A percentile compares a stretch with the other conserved stretches of the same genome.
Conservation (phyloP, 2,888 invertebrate species). For the Elegia similella region DNA sequence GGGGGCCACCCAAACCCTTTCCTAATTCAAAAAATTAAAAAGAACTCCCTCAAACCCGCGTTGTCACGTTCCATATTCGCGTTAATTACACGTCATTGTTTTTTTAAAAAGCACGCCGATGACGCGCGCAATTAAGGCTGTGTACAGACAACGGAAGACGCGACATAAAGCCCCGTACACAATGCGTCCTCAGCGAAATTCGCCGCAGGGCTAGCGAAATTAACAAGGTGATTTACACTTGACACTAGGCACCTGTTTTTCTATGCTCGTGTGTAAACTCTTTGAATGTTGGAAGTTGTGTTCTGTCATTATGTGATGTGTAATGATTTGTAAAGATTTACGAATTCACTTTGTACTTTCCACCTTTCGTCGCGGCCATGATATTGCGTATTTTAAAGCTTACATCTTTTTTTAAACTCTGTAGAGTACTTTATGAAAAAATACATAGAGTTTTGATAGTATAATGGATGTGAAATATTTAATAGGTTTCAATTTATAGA, state of each 20-base stretch:
- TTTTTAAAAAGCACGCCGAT: conserved; percentile 80
- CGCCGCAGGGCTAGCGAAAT: conserved; percentile 80
- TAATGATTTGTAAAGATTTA: conserved; percentile 7
- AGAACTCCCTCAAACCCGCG: conserved; percentile 75
- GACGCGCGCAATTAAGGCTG: conserved; percentile 80
- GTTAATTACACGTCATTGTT: conserved; percentile 82
- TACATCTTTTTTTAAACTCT: too few relatives aligned
- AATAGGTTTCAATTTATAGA: too few relatives aligned
- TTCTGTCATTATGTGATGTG: neutral
- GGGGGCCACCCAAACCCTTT: conserved; percentile 47
- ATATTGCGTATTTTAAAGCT: neutral
- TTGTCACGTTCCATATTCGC: conserved; percentile 81
- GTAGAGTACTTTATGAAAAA: too few relatives aligned
- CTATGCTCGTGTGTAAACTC: conserved; percentile 14
- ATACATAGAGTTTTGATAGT: too few relatives aligned
- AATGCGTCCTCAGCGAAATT: conserved; percentile 80
- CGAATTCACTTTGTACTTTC: neutral
- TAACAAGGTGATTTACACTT: conserved; percentile 83
- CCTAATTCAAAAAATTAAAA: conserved; percentile 78
- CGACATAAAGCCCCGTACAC: conserved; percentile 79
- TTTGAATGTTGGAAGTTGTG: conserved; percentile 1
- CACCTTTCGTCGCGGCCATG: neutral
- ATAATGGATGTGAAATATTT: too few relatives aligned
- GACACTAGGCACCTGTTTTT: conserved; percentile 76
- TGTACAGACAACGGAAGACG: conserved; percentile 80